phyloP scores from a whole-genome alignment of 2,888 invertebrate species.

The Deroplatys truncata region DNA sequence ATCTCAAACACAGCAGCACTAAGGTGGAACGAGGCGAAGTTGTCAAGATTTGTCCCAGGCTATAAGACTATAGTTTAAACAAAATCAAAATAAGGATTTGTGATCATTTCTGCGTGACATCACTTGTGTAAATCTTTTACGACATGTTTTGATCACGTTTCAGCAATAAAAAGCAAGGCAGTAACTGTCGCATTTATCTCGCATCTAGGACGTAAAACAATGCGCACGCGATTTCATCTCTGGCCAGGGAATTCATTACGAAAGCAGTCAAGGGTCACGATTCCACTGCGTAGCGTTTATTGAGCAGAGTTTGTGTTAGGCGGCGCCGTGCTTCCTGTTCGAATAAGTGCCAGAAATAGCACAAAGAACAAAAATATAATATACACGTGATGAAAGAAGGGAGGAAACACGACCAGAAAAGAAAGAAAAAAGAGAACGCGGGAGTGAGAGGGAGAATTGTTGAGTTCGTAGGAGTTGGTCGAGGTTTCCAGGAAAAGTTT shows the following conservation, averaged over 20 bases:
- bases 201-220: no score
- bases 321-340: not conserved
- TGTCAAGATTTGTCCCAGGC: no score
- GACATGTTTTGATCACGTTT: no score
- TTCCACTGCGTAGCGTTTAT: not conserved
- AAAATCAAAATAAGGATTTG: no score
- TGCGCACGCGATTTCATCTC: not conserved
- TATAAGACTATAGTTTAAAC: no score
- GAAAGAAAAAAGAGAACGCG: not conserved
- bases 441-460: not conserved
- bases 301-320: not conserved
- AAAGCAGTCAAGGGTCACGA: not conserved
- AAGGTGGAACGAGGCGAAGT: no score
- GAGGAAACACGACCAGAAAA: not conserved
- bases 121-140: no score
- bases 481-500: not conserved
- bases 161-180: no score
- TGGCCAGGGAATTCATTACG: not conserved
- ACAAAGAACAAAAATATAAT: not conserved
- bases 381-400: not conserved
- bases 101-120: no score
- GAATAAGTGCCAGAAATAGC: not conserved
- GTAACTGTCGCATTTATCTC: no score
- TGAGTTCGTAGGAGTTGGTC: not conserved
- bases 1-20: no score